A percentile compares a stretch with the other conserved stretches of the same genome.
These are phyloP conservation scores for Apomyelois bistriatella DNA, from an alignment of 2,888 invertebrate species.

Conservation along the genomic window DNA sequence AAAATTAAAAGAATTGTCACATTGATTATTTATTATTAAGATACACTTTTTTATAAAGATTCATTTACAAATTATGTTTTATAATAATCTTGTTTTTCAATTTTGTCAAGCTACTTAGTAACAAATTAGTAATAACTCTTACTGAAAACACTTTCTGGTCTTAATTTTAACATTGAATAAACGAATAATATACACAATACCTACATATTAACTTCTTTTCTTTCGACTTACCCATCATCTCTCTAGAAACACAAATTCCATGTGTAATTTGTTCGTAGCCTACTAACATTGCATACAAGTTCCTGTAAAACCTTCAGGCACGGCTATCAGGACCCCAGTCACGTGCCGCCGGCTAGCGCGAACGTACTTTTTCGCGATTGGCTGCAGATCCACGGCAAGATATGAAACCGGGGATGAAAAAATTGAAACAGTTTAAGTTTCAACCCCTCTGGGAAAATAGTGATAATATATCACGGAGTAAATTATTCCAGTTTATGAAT, in stretches of 20 bases:
- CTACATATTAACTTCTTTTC: too few relatives aligned
- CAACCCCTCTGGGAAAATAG: conserved; percentile 21
- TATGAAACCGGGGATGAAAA: conserved; percentile 31
- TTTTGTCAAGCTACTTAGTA: too few relatives aligned
- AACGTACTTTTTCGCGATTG: conserved; percentile 59
- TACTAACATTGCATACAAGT: conserved; percentile 26
- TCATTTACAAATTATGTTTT: too few relatives aligned
- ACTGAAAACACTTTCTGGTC: too few relatives aligned
- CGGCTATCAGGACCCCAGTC: conserved; percentile 50
- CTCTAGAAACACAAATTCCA: conserved; percentile 5
- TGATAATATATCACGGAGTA: conserved; percentile 17
- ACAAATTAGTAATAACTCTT: too few relatives aligned
- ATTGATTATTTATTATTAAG: too few relatives aligned
- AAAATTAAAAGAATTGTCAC: too few relatives aligned
- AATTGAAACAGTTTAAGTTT: conserved; percentile 44
- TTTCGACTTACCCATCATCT: neutral
- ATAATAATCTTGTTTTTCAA: too few relatives aligned
- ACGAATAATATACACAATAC: too few relatives aligned
- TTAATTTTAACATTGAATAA: too few relatives aligned
- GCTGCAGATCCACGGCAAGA: conserved; percentile 49
- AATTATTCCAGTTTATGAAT: neutral
- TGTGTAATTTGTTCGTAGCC: conserved; percentile 18
- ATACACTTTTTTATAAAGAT: too few relatives aligned
- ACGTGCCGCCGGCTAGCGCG: conserved; percentile 52
- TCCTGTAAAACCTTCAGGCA: conserved; percentile 37